Percentiles rank a stretch among this genome's conserved stretches.
Conservation (phyloP, 2,797 vertebrate species). For the Gallirallus australis region DNA sequence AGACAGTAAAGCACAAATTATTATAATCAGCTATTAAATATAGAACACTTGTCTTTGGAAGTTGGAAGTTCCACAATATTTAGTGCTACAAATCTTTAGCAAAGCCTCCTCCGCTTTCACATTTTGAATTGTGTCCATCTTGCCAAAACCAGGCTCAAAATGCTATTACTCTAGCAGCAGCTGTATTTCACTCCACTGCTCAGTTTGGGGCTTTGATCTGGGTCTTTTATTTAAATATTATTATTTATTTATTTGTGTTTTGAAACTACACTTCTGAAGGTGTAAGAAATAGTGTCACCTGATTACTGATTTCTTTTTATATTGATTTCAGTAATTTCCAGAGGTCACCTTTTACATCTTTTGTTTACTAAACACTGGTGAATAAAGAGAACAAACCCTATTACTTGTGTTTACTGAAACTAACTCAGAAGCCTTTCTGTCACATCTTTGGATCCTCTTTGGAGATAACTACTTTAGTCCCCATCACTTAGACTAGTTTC, state of each 20-base stretch:
- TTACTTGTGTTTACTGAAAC: neutral
- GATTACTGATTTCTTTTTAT: neutral
- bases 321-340: neutral
- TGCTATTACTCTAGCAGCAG: neutral
- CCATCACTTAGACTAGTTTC: neutral
- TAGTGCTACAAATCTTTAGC: neutral
- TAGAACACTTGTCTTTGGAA: neutral
- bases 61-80: neutral
- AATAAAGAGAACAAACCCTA: neutral
- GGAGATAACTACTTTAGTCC: neutral
- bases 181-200: neutral
- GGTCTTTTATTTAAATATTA: neutral
- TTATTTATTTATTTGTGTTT: neutral
- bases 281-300: neutral
- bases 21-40: neutral
- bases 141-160: neutral
- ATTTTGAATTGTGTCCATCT: neutral
- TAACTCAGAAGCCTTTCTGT: neutral
- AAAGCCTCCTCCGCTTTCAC: neutral
- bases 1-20: neutral
- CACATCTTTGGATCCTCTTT: neutral
- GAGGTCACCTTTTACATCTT: neutral
- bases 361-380: neutral
- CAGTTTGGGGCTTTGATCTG: neutral
- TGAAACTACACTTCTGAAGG: neutral